phyloP scores from a whole-genome alignment of 2,888 invertebrate species.

The Escarpia spicata region DNA sequence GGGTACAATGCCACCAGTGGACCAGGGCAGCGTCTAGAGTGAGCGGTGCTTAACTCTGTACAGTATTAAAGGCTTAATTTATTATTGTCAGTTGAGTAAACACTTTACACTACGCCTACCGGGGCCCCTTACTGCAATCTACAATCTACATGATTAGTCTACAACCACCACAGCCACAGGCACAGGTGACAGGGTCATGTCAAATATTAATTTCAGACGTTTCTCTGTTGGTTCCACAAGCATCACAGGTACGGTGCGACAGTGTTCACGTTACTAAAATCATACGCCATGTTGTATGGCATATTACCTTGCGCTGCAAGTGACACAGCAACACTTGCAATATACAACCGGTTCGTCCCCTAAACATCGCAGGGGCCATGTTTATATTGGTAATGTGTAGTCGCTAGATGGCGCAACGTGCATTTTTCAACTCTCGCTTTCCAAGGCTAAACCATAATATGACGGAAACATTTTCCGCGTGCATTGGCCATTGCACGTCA shows the following conservation, averaged over 20 bases:
- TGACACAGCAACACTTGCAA: slow-evolving; percentile 7
- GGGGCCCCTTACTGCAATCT: no score
- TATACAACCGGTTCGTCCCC: slow-evolving; percentile 16
- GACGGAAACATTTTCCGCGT: neutral
- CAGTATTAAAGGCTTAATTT: no score
- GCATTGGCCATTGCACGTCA: no score
- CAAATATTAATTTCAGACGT: neutral
- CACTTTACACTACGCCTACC: no score
- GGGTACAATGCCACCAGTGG: no score
- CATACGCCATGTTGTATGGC: neutral
- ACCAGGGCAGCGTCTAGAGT: no score
- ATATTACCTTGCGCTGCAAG: slow-evolving; percentile 3
- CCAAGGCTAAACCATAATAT: neutral
- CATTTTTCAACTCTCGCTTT: neutral
- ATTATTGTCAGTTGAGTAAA: no score
- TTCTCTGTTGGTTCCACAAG: neutral
- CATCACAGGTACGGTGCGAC: neutral
- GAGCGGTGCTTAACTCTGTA: no score
- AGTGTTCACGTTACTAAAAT: neutral
- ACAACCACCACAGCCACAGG: no score
- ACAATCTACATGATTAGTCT: no score
- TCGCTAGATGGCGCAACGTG: neutral
- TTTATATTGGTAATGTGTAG: neutral
- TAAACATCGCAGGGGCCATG: slow-evolving; percentile 16
- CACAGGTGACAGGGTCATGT: neutral